phyloP scores from a whole-genome alignment of 2,888 invertebrate genomes.

The Conchocele bisecta region DNA sequence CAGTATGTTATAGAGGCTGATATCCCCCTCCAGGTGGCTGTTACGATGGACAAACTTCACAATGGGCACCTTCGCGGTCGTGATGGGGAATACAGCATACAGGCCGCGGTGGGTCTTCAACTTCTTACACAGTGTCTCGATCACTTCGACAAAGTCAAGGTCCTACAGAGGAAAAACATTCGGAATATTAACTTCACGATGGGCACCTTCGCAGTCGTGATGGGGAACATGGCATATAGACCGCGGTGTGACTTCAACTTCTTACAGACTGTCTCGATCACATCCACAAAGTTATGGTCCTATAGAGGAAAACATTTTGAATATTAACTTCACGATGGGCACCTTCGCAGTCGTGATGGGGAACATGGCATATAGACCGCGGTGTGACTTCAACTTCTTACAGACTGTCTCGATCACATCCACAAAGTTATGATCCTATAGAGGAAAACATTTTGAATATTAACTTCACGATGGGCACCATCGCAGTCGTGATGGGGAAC shows the following conservation, averaged over 20 bases:
- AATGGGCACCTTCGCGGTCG: constrained; percentile 87
- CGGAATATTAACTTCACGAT: constrained; percentile 85
- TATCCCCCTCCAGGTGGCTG: constrained; percentile 85
- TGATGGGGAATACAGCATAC: constrained; percentile 83
- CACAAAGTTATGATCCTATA: constrained; percentile 64
- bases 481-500: constrained; percentile 85
- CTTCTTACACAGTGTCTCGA: constrained; percentile 81
- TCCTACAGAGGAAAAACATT: no score
- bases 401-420: constrained; percentile 82
- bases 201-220: constrained; percentile 86
- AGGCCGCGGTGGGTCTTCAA: constrained; percentile 80
- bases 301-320: constrained; percentile 63
- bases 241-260: constrained; percentile 79
- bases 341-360: constrained; percentile 86
- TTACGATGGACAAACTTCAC: constrained; percentile 84
- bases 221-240: constrained; percentile 83
- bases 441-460: constrained; percentile 71
- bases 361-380: constrained; percentile 81
- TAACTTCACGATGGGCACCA: constrained; percentile 87
- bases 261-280: constrained; percentile 82
- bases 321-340: constrained; percentile 86
- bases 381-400: constrained; percentile 78
- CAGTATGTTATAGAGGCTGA: constrained; percentile 86
- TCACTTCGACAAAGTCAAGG: constrained; percentile 79
- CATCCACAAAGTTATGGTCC: constrained; percentile 65